phyloP scores from a whole-genome alignment of 92 coral and sea anemone species.

The Umimayanthus kanabou region DNA sequence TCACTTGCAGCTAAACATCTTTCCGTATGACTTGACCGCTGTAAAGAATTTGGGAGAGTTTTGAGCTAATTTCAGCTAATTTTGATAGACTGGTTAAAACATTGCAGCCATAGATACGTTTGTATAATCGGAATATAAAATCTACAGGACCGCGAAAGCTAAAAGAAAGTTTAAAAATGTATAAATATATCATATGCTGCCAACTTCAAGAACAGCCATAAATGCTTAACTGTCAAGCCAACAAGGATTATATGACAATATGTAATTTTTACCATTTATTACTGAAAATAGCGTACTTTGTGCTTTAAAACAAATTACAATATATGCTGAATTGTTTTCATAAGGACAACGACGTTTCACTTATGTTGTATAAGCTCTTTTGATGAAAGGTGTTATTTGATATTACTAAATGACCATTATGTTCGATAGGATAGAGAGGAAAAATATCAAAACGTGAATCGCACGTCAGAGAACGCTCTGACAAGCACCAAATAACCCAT shows the following conservation, averaged over 20 bases:
- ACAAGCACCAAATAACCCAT: not conserved
- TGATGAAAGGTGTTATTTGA: not conserved
- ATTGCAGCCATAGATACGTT: not conserved
- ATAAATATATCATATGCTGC: not conserved
- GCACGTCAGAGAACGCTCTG: not conserved
- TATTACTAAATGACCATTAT: too few species aligned
- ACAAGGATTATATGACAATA: not conserved
- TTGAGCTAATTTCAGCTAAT: conserved; percentile 19
- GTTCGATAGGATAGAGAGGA: too few species aligned
- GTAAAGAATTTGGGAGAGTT: not conserved
- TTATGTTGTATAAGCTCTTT: not conserved
- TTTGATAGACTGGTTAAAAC: not conserved
- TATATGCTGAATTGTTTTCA: not conserved
- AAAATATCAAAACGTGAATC: not conserved
- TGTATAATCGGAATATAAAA: not conserved
- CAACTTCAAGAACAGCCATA: not conserved
- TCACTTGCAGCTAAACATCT: not conserved
- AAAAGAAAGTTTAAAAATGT: not conserved
- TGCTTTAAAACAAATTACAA: not conserved
- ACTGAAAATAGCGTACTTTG: not conserved
- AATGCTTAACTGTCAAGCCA: too few species aligned
- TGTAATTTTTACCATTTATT: not conserved
- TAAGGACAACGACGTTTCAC: not conserved
- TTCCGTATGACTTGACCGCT: not conserved
- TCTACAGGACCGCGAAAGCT: not conserved